phyloP scores from a whole-genome alignment of 1,140 invertebrate genomes.

The Antheraea mylitta region DNA sequence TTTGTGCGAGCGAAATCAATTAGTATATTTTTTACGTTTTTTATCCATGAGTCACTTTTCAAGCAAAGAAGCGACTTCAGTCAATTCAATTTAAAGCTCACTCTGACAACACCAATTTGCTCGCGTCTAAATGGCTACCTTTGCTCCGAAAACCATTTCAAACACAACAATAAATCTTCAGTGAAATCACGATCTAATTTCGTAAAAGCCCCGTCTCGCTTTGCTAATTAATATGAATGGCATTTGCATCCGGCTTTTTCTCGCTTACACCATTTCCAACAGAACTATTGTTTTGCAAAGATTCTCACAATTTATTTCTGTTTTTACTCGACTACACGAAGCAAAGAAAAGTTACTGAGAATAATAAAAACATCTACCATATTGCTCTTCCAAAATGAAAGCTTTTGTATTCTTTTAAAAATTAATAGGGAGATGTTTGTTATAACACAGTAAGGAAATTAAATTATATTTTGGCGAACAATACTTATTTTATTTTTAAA shows the following conservation, averaged over 20 bases:
- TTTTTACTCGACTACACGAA: constrained; percentile 66
- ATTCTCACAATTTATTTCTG: constrained; percentile 75
- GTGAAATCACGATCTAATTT: constrained; percentile 78
- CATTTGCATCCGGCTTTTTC: constrained; percentile 79
- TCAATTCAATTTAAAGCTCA: constrained; percentile 68
- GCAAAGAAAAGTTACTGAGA: constrained; percentile 57
- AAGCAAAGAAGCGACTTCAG: constrained; percentile 55
- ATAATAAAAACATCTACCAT: constrained; percentile 56
- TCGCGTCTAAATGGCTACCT: constrained; percentile 72
- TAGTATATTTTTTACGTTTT: constrained; percentile 28
- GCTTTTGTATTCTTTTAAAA: constrained; percentile 45
- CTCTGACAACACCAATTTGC: constrained; percentile 70
- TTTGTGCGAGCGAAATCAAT: constrained; percentile 35
- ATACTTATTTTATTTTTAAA: background rate
- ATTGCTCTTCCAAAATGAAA: constrained; percentile 57
- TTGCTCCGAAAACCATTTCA: constrained; percentile 73
- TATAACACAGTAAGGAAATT: constrained; percentile 4
- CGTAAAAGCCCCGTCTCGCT: constrained; percentile 77
- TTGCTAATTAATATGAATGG: constrained; percentile 79
- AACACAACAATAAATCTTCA: constrained; percentile 77
- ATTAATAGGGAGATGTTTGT: constrained; percentile 44
- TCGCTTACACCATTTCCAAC: constrained; percentile 74
- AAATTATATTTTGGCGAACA: background rate
- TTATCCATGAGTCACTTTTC: constrained; percentile 29
- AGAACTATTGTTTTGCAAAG: constrained; percentile 75